phyloP scores from a whole-genome alignment of 2,113 vertebrate species.

The Macrotus californicus region DNA sequence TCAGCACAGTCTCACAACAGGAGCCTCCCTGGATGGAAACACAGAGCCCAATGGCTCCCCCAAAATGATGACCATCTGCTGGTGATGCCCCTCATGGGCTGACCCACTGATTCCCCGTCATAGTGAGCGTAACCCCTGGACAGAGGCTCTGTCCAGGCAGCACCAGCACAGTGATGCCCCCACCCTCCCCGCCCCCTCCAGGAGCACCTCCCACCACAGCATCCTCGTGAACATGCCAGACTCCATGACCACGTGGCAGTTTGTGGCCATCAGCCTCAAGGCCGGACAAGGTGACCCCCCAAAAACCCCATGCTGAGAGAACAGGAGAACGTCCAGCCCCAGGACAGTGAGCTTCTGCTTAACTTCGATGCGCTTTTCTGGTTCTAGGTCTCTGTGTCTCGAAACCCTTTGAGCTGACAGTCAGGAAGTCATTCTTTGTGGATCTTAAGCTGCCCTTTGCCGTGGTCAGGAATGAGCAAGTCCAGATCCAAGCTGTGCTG shows the following conservation, averaged over 20 bases:
- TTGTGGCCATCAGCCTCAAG: slow-evolving; percentile 63
- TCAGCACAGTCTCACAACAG: neutral
- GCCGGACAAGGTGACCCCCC: slow-evolving; percentile 49
- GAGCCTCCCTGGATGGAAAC: neutral
- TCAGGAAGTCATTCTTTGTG: slow-evolving; percentile 36
- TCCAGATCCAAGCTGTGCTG: slow-evolving; percentile 60
- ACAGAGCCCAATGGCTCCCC: neutral
- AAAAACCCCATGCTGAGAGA: neutral
- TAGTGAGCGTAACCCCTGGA: neutral
- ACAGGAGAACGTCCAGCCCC: rapidly evolving
- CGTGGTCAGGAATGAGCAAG: slow-evolving; percentile 53
- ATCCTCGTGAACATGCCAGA: neutral
- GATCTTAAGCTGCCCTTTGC: slow-evolving; percentile 62
- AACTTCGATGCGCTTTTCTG: neutral
- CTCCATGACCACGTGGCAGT: slow-evolving; percentile 69
- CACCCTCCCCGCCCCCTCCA: neutral
- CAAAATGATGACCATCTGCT: neutral
- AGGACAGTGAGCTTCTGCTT: rapidly evolving
- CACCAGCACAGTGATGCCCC: neutral
- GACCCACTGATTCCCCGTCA: neutral
- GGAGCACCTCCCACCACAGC: neutral
- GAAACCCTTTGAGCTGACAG: slow-evolving; percentile 47
- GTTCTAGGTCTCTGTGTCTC: slow-evolving; percentile 54
- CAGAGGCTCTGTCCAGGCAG: neutral
- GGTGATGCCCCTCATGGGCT: neutral